Conservation (phyloP, 2,797 vertebrate species). For the Fundulus diaphanus region DNA sequence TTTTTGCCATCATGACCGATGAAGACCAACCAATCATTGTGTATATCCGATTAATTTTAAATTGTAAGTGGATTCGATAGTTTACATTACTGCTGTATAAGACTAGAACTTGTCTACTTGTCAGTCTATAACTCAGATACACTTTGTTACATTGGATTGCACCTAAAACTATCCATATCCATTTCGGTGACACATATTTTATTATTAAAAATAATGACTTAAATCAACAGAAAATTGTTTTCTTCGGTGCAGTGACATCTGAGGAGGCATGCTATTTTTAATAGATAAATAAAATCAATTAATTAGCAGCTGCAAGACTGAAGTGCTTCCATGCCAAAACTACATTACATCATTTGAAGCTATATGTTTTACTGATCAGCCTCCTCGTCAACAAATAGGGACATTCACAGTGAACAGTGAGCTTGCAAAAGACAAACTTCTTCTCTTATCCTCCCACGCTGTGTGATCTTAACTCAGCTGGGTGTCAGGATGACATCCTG, state of each 20-base stretch:
- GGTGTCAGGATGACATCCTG: not conserved
- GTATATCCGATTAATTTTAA: not conserved
- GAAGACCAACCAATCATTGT: not conserved
- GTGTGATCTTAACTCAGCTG: conserved; percentile 10
- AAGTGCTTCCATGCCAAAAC: not conserved
- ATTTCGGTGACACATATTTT: not conserved
- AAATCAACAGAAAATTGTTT: not conserved
- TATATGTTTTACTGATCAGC: conserved; percentile 27
- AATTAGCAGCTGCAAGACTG: conserved; percentile 21
- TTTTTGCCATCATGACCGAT: not conserved
- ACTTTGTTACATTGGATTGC: not conserved
- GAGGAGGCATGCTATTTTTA: not conserved
- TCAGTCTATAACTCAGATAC: not conserved
- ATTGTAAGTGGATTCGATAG: not conserved
- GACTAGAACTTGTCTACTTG: not conserved
- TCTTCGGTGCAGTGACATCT: not conserved
- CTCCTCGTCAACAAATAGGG: conserved; percentile 27
- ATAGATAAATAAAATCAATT: conserved; percentile 21
- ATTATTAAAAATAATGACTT: too few species aligned
- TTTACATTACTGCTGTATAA: not conserved
- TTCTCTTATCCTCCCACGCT: conserved; percentile 15
- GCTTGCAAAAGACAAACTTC: not conserved
- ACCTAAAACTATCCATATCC: not conserved
- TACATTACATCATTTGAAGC: conserved; percentile 17
- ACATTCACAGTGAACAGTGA: not conserved